Conservation (phyloP, 1,140 invertebrate species). For the Psilanteris sp. region DNA sequence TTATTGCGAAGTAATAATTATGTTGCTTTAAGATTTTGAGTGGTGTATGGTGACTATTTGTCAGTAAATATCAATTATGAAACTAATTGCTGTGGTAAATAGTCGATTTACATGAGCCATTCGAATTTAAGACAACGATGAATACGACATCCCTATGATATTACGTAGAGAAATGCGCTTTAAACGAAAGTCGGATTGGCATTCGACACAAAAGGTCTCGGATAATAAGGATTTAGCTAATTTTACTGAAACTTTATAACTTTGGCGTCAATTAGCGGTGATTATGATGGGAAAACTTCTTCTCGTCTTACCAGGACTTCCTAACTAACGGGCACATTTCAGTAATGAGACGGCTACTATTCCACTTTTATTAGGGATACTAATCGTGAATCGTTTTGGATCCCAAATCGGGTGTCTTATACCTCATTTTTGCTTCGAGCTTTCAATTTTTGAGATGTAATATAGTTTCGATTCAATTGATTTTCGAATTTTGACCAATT, state of each 20-base stretch:
- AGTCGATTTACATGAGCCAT: background rate
- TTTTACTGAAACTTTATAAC: constrained; percentile 76
- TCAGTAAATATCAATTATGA: too few species aligned
- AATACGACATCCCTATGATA: constrained; percentile 42
- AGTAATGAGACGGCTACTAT: constrained; percentile 75
- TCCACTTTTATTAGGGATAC: constrained; percentile 70
- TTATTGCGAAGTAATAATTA: too few species aligned
- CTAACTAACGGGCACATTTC: constrained; percentile 72
- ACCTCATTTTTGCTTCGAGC: too few species aligned
- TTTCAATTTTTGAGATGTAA: constrained; percentile 11
- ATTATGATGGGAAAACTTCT: constrained; percentile 77
- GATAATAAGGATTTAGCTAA: constrained; percentile 76
- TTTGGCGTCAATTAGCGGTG: constrained; percentile 75
- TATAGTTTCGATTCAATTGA: background rate
- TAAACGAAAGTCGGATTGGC: constrained; percentile 39
- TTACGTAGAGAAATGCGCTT: constrained; percentile 54
- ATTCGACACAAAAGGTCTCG: constrained; percentile 50
- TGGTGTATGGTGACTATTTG: too few species aligned
- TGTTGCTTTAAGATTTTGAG: too few species aligned
- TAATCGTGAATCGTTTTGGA: constrained; percentile 67
- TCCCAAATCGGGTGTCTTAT: background rate
- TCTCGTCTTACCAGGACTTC: constrained; percentile 66
- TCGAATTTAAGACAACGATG: constrained; percentile 14
- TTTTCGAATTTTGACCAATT: background rate
- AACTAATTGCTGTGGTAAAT: too few species aligned